A percentile compares a stretch with the other conserved stretches of the same genome.
Conservation (phyloP, 2,888 invertebrate species). For the Bhutanitis thaidina region DNA sequence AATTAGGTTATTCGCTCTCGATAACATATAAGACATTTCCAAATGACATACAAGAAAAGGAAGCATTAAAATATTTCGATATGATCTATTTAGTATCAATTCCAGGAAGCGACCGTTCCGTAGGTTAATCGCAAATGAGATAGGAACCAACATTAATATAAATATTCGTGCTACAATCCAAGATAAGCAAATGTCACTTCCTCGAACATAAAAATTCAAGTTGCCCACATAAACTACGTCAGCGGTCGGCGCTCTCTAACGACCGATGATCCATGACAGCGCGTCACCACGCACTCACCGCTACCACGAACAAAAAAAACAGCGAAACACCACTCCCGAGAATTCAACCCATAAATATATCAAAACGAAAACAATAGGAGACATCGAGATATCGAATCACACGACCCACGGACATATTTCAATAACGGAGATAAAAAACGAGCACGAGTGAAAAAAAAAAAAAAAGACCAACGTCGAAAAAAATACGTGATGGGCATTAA, state of each 20-base stretch:
- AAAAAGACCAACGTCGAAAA: slow-evolving; percentile 66
- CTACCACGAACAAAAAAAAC: slow-evolving; percentile 40
- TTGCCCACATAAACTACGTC: slow-evolving; percentile 59
- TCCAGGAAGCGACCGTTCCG: neutral
- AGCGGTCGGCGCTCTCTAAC: slow-evolving; percentile 49
- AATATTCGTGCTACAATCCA: slow-evolving; percentile 28
- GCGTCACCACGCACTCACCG: slow-evolving; percentile 58
- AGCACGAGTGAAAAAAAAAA: slow-evolving; percentile 38
- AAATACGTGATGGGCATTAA: slow-evolving; percentile 80
- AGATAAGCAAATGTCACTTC: slow-evolving; percentile 46
- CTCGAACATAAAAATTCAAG: slow-evolving; percentile 39
- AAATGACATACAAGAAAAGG: neutral
- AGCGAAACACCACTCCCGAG: slow-evolving; percentile 56
- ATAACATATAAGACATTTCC: no score
- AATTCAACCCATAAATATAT: slow-evolving; percentile 74
- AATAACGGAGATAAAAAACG: slow-evolving; percentile 63
- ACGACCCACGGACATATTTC: slow-evolving; percentile 72
- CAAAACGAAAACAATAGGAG: slow-evolving; percentile 78
- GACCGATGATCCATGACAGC: slow-evolving; percentile 56
- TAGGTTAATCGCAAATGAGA: slow-evolving; percentile 16
- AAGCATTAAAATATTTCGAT: neutral
- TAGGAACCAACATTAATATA: slow-evolving; percentile 10
- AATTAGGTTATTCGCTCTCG: no score
- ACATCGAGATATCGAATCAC: slow-evolving; percentile 75
- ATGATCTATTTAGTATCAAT: slow-evolving; percentile 1